phyloP scores from a whole-genome alignment of 2,888 invertebrate genomes.

The Thecophora atra region DNA sequence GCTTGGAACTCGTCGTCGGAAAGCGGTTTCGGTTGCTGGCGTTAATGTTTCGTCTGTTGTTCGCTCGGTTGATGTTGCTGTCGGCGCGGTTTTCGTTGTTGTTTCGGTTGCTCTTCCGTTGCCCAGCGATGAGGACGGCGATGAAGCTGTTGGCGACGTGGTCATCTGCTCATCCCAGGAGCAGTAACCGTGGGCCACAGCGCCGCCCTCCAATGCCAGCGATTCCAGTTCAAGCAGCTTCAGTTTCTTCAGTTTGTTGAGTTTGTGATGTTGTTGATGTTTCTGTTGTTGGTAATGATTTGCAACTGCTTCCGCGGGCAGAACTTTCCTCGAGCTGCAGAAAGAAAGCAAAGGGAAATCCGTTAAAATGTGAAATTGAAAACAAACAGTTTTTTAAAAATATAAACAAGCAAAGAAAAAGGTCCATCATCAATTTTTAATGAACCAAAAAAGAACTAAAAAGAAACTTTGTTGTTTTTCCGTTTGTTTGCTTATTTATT shows the following conservation, averaged over 20 bases:
- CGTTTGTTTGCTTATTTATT: too few relatives aligned
- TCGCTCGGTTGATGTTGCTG: slow-evolving; percentile 22
- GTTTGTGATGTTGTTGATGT: slow-evolving; percentile 42
- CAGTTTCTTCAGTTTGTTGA: slow-evolving; percentile 52
- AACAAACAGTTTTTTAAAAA: too few relatives aligned
- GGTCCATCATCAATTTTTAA: too few relatives aligned
- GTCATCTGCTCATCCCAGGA: slow-evolving; percentile 60
- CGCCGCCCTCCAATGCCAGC: slow-evolving; percentile 59
- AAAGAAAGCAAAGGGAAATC: slow-evolving; percentile 21
- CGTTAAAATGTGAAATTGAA: too few relatives aligned
- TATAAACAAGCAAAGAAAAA: too few relatives aligned
- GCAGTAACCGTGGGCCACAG: slow-evolving; percentile 59
- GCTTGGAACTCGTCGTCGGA: slow-evolving; percentile 19
- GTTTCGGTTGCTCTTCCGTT: slow-evolving; percentile 28
- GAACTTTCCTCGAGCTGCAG: slow-evolving; percentile 56
- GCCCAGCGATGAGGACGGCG: slow-evolving; percentile 42
- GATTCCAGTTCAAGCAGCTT: slow-evolving; percentile 57
- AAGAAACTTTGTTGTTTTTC: too few relatives aligned
- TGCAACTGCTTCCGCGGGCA: slow-evolving; percentile 54
- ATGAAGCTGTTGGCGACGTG: slow-evolving; percentile 44
- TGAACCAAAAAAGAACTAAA: too few relatives aligned
- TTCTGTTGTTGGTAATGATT: slow-evolving; percentile 47
- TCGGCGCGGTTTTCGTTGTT: slow-evolving; percentile 18
- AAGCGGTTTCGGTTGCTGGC: slow-evolving; percentile 39
- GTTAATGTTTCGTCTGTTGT: slow-evolving; percentile 36